Conservation (phyloP, 2,888 invertebrate genomes). For the Megamerina dolium region DNA sequence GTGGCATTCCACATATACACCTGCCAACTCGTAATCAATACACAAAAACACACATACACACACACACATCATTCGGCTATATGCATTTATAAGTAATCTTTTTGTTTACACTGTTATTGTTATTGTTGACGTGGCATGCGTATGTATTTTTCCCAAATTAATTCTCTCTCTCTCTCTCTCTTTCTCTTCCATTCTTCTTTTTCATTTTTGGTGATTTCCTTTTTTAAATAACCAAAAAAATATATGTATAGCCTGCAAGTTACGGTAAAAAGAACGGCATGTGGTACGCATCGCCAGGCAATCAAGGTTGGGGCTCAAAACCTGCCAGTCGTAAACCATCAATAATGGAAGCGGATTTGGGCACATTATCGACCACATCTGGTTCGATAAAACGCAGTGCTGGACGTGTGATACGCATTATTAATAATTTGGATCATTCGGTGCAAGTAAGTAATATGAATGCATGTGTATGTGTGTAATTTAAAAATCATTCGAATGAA, state of each 20-base stretch:
- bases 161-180: neutral
- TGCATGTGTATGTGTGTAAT: neutral
- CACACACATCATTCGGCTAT: neutral
- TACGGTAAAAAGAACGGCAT: conserved; percentile 88
- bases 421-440: conserved; percentile 88
- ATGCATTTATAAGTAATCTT: neutral
- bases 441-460: conserved; percentile 62
- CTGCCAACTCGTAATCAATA: neutral
- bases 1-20: conserved; percentile 1
- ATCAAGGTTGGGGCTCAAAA: conserved; percentile 58
- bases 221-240: too few relatives aligned
- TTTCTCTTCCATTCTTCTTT: neutral
- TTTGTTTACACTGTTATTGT: neutral
- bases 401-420: conserved; percentile 83
- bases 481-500: neutral
- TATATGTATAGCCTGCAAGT: conserved; percentile 72
- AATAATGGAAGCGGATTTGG: conserved; percentile 68
- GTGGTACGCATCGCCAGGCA: conserved; percentile 68
- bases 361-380: conserved; percentile 60
- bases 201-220: too few relatives aligned
- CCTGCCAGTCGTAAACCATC: conserved; percentile 75
- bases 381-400: conserved; percentile 68
- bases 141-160: neutral
- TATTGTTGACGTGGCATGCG: neutral
- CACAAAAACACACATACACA: conserved; percentile 2